Percentiles rank a stretch among this genome's conserved stretches.
Conservation (phyloP, 2,888 invertebrate genomes). For the Microdon myrmicae region DNA sequence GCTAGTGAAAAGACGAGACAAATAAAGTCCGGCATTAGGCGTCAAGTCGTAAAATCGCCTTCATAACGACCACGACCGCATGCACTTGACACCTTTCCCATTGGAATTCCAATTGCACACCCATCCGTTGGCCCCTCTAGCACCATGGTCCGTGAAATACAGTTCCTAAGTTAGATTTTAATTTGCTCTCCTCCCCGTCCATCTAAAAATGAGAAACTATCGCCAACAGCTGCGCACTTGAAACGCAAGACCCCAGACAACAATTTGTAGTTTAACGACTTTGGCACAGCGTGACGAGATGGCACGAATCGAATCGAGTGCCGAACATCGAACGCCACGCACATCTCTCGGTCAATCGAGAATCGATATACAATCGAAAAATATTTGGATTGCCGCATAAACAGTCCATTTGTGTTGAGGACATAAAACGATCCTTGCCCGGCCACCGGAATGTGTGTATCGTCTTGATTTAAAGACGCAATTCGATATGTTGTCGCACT, state of each 20-base stretch:
- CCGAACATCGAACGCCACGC: not conserved
- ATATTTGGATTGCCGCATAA: slow-evolving; percentile 37
- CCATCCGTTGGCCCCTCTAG: slow-evolving; percentile 39
- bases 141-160: slow-evolving; percentile 32
- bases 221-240: slow-evolving; percentile 15
- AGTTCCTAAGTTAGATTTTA: slow-evolving; percentile 33
- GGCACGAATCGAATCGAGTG: slow-evolving; percentile 29
- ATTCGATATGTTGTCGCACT: slow-evolving; percentile 34
- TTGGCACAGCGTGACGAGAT: slow-evolving; percentile 49
- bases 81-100: slow-evolving; percentile 46
- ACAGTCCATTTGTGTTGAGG: slow-evolving; percentile 40
- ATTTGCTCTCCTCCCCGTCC: slow-evolving; percentile 31
- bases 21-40: slow-evolving; percentile 34
- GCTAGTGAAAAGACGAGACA: slow-evolving; percentile 34
- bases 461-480: slow-evolving; percentile 24
- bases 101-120: slow-evolving; percentile 44
- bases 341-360: slow-evolving; percentile 15
- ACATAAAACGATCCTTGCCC: slow-evolving; percentile 45
- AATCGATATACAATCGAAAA: slow-evolving; percentile 43
- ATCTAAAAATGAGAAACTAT: slow-evolving; percentile 32
- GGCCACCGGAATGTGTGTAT: slow-evolving; percentile 8
- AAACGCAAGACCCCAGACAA: slow-evolving; percentile 36
- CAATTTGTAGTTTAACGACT: slow-evolving; percentile 49
- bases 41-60: slow-evolving; percentile 41
- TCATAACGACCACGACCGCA: slow-evolving; percentile 33